These are phyloP conservation scores for Venturia canescens DNA, from an alignment of 1,140 invertebrate genomes.

Conservation along the genomic window DNA sequence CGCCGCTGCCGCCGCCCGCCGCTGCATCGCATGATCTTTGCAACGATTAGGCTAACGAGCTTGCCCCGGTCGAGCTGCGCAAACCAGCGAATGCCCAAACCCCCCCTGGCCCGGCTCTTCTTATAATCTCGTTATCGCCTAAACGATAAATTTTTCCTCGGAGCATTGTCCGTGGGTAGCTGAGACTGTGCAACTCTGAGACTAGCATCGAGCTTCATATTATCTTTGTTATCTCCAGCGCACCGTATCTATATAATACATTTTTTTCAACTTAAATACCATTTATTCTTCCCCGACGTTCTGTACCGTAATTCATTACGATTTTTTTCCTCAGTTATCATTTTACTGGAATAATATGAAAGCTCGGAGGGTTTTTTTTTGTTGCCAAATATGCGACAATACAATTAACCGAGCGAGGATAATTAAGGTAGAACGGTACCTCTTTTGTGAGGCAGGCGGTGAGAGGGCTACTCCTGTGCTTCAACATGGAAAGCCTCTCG, in stretches of 20 bases:
- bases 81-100: slow-evolving; percentile 10
- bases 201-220: slow-evolving; percentile 30
- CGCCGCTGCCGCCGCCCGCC: no score
- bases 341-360: background rate
- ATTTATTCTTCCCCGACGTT: background rate
- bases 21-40: background rate
- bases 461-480: no score
- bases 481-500: no score
- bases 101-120: slow-evolving; percentile 9
- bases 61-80: background rate
- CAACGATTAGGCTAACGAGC: slow-evolving; percentile 44
- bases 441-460: no score
- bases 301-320: background rate
- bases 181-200: background rate
- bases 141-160: slow-evolving; percentile 37
- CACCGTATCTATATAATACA: background rate
- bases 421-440: no score
- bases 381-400: background rate
- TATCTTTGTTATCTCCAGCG: slow-evolving; percentile 17
- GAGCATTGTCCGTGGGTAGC: background rate
- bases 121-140: slow-evolving; percentile 37
- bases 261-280: background rate
- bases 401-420: background rate
- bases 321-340: background rate
- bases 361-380: background rate